Evolutionary conservation across 2,797 vertebrate genomes (phyloP), one percentile per base, ranked within the genome.

Genomic region (Platalea minor): DNA sequence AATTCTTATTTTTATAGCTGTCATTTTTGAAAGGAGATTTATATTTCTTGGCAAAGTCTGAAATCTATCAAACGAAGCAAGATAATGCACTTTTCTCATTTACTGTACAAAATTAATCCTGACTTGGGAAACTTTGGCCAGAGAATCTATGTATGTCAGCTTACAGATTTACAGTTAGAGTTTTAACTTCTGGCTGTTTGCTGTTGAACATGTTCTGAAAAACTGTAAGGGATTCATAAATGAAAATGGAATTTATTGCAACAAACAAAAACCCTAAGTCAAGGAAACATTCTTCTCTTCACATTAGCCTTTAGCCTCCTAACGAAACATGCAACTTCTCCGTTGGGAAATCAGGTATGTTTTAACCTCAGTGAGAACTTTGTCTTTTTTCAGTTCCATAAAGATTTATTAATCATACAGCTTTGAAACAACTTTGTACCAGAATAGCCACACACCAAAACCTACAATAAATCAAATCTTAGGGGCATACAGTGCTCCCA

Each of bases 351-450:
- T 92, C 92, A 97, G 91, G 85, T 92, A 92, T 86, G 57, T 61
- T 93, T 87, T 80, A 95, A 74, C 37, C 31, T 80, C 84, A 75
- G 85, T 76, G 68, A 88, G 89, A 95, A 93, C 64, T 57, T 19
- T 2, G 17, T 13, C 69, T 79, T 93, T 93, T 63, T 76, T 76
- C 60, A 81, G 46, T 92, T 95, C 76, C 88, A 85, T 31, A n/a
- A 93, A 96, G 82, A 95, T 89, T 85, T 94, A 90, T 91, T 95
- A 92, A 96, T 85, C 77, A 31, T 41, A 69, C 37, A 75, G 63
- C 83, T 92, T 81, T 85, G 89, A 96, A 92, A 89, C 37, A 78
- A 60, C 63, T 88, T 59, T 61, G 53, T 91, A 88, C 94, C 76
- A 95, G 77, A 96, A 95, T 56, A 97, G 82, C 53, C 67, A 76